Conservation (phyloP, 2,888 invertebrate genomes). For the Trachelus tabidus region DNA sequence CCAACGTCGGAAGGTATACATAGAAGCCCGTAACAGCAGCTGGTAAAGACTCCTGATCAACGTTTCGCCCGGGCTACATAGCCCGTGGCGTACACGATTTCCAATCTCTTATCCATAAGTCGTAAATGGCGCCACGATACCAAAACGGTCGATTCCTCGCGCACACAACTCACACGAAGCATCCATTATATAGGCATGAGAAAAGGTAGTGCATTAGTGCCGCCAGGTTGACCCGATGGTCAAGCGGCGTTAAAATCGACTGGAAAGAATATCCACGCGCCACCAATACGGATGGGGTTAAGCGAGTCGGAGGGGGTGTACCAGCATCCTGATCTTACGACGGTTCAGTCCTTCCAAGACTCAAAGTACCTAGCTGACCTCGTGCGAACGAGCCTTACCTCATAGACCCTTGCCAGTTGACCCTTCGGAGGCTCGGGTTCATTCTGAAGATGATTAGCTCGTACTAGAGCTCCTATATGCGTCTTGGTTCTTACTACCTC, state of each 20-base stretch:
- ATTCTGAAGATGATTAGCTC: neutral
- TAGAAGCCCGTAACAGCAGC: constrained; percentile 10
- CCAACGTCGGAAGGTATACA: neutral
- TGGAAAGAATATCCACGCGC: constrained; percentile 17
- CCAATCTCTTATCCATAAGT: constrained; percentile 42
- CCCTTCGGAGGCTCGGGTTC: constrained; percentile 12
- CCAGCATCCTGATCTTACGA: neutral
- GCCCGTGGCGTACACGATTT: constrained; percentile 29
- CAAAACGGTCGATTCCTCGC: constrained; percentile 30
- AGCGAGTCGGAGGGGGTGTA: neutral
- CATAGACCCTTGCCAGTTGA: constrained; percentile 32
- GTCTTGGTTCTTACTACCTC: neutral
- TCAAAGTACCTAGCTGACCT: neutral
- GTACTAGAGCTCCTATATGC: neutral
- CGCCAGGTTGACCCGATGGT: constrained; percentile 51
- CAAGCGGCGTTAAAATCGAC: constrained; percentile 18
- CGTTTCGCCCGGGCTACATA: neutral
- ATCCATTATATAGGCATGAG: constrained; percentile 45
- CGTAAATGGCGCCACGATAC: constrained; percentile 37
- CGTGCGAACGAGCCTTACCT: constrained; percentile 35
- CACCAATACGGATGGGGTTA: constrained; percentile 10
- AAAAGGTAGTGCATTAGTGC: constrained; percentile 48
- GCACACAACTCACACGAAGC: neutral
- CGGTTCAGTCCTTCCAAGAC: neutral
- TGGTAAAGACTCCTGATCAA: constrained; percentile 1